Conservation (phyloP, 2,113 vertebrate genomes). For the Strigops habroptila region DNA sequence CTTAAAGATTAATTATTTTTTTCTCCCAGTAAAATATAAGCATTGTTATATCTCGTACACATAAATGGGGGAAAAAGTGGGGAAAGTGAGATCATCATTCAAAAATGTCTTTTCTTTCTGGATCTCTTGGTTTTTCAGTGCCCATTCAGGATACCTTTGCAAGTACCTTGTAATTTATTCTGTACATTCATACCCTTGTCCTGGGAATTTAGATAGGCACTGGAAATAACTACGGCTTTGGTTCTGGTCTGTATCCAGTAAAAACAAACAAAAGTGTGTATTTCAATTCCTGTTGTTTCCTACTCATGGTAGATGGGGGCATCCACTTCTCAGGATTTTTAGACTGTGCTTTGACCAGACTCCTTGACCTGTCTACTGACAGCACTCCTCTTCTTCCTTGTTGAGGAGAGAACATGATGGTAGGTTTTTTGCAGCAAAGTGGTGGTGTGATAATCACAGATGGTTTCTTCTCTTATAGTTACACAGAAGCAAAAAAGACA, state of each 20-base stretch:
- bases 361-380: neutral
- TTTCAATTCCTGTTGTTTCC: neutral
- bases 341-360: neutral
- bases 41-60: neutral
- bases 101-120: neutral
- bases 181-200: neutral
- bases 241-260: neutral
- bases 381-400: neutral
- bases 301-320: neutral
- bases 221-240: neutral
- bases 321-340: neutral
- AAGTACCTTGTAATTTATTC: neutral
- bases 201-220: neutral
- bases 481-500: neutral
- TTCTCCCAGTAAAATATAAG: neutral
- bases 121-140: neutral
- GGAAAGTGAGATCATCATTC: neutral
- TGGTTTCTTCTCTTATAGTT: neutral
- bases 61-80: accelerated
- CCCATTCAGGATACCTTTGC: neutral
- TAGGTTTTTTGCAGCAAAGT: neutral
- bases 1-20: neutral
- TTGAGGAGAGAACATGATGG: neutral
- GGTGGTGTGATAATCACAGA: neutral
- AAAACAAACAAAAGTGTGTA: neutral